These are phyloP conservation scores for Orussus abietinus DNA, from an alignment of 1,140 invertebrate species.

Conservation along the genomic window DNA sequence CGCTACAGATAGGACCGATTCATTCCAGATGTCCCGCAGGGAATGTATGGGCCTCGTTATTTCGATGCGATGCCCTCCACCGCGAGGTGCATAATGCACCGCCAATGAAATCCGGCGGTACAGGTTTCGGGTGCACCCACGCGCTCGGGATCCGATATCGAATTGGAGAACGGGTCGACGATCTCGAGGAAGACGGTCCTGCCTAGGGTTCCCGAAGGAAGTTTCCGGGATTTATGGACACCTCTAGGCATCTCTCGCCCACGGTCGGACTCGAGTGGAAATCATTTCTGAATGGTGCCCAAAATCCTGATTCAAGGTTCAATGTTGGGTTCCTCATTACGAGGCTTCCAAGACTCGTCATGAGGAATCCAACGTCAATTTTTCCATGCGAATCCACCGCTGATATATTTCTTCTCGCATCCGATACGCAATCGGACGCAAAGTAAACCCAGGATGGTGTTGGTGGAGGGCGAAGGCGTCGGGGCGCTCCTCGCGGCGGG, in stretches of 20 bases:
- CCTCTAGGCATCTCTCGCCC: neutral
- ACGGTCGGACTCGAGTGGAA: neutral
- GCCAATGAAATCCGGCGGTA: neutral
- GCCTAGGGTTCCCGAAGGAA: neutral
- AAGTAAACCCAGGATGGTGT: no score
- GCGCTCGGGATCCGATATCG: neutral
- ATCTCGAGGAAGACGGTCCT: neutral
- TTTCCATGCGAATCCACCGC: no score
- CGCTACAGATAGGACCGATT: conserved; percentile 18
- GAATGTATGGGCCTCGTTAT: conserved; percentile 23
- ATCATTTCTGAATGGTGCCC: no score
- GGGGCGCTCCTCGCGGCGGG: no score
- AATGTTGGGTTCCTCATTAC: no score
- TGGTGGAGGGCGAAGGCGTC: no score
- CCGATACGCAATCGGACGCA: no score
- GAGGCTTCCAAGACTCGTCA: no score
- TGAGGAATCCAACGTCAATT: no score
- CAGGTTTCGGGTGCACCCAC: conserved; percentile 10
- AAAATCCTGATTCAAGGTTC: no score
- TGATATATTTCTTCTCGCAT: no score
- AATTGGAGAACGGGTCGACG: neutral
- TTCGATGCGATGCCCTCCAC: conserved; percentile 14
- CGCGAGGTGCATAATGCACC: neutral
- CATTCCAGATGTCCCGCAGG: conserved; percentile 22
- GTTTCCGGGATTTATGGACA: neutral